These are phyloP conservation scores for Pseudoatta argentina DNA, from an alignment of 1,140 invertebrate species.

Conservation along the genomic window DNA sequence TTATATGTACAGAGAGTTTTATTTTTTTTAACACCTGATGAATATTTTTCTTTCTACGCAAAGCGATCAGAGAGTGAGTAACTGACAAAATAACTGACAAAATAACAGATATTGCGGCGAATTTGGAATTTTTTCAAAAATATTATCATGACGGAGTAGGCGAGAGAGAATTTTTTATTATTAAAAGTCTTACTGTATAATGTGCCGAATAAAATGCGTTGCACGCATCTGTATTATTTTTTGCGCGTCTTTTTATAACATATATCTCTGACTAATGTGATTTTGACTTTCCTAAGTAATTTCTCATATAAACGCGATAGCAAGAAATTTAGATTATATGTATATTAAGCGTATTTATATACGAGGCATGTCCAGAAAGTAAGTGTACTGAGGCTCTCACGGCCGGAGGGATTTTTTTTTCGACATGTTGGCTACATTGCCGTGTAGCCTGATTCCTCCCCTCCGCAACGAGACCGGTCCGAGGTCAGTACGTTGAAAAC, in stretches of 20 bases:
- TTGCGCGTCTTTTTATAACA: not conserved
- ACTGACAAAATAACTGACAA: conserved; percentile 1
- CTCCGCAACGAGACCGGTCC: too few species aligned
- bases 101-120: not conserved
- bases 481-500: too few species aligned
- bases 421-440: too few species aligned
- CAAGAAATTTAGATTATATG: not conserved
- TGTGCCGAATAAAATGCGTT: not conserved
- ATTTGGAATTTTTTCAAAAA: conserved; percentile 7
- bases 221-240: not conserved
- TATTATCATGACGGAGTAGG: not conserved
- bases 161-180: not conserved
- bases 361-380: too few species aligned
- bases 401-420: too few species aligned
- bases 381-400: too few species aligned
- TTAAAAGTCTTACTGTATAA: not conserved
- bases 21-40: not conserved
- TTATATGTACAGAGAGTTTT: not conserved
- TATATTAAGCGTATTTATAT: not conserved
- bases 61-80: not conserved
- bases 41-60: conserved; percentile 6
- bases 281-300: not conserved
- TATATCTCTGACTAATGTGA: not conserved
- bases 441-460: too few species aligned
- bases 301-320: not conserved